Percentiles rank a stretch among this genome's conserved stretches.
phyloP scores from a whole-genome alignment of 2,797 vertebrate species.

The Urophycis tenuis region DNA sequence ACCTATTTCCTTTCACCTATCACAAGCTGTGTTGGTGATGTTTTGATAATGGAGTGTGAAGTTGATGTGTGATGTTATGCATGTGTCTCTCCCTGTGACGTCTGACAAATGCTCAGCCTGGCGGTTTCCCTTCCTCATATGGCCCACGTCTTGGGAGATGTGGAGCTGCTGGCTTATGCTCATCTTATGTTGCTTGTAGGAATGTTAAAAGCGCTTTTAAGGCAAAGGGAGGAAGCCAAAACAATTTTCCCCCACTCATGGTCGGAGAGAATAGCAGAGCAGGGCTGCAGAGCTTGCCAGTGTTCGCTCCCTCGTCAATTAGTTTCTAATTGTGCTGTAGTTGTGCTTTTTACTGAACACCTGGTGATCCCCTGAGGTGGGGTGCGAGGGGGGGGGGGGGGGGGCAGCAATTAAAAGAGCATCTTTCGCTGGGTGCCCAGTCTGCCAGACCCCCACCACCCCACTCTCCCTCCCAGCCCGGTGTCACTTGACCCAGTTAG shows the following conservation, averaged over 20 bases:
- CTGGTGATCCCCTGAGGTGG: not conserved
- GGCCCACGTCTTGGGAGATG: slow-evolving; percentile 41
- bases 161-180: slow-evolving; percentile 21
- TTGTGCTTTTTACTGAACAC: not conserved
- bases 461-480: not conserved
- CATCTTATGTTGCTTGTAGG: slow-evolving; percentile 31
- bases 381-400: too few relatives aligned
- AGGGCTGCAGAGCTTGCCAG: slow-evolving; percentile 27
- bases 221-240: slow-evolving; percentile 6
- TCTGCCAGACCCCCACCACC: slow-evolving; percentile 16
- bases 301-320: not conserved
- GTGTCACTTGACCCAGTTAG: slow-evolving; percentile 52
- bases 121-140: slow-evolving; percentile 59
- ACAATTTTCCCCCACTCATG: not conserved
- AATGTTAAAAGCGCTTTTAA: slow-evolving; percentile 11
- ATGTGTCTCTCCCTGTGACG: slow-evolving; percentile 56
- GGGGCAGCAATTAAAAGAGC: slow-evolving; percentile 14
- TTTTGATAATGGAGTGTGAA: slow-evolving; percentile 31
- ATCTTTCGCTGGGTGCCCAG: slow-evolving; percentile 33
- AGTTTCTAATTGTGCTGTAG: not conserved
- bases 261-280: slow-evolving; percentile 14
- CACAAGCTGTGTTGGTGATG: slow-evolving; percentile 50
- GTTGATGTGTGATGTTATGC: slow-evolving; percentile 45
- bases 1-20: slow-evolving; percentile 21
- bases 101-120: slow-evolving; percentile 63